These are phyloP conservation scores for Megalonaias nervosa DNA, from an alignment of 1,140 invertebrate genomes.

Conservation along the genomic window DNA sequence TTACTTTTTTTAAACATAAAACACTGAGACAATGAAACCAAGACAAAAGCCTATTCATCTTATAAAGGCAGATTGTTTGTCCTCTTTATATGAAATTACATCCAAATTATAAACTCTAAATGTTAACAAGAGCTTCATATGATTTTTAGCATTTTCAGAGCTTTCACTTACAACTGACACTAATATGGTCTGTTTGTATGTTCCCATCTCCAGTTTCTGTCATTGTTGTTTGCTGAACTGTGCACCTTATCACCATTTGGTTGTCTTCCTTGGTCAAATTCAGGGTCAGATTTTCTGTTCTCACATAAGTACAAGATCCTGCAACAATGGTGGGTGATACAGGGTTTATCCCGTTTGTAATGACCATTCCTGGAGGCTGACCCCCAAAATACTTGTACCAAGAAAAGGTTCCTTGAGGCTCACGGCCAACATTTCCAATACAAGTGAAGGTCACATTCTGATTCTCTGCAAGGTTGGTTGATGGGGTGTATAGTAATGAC, in stretches of 20 bases:
- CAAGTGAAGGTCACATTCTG: conserved; percentile 15
- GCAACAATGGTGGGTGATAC: background rate
- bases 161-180: conserved; percentile 12
- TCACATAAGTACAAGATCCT: background rate
- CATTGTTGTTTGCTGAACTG: conserved; percentile 11
- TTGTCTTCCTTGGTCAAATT: conserved; percentile 7
- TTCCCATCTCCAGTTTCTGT: conserved; percentile 7
- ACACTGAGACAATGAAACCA: too few relatives aligned
- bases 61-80: too few relatives aligned
- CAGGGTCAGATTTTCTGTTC: conserved; percentile 6
- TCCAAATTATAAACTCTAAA: too few relatives aligned
- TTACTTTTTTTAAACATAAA: too few relatives aligned
- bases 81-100: too few relatives aligned
- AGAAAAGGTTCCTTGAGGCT: conserved; percentile 8
- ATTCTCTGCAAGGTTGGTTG: conserved; percentile 6
- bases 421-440: conserved; percentile 17
- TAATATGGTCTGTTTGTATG: conserved; percentile 9
- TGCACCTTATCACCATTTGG: conserved; percentile 20
- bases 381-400: conserved; percentile 14
- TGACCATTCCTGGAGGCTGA: background rate
- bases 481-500: background rate
- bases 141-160: too few relatives aligned
- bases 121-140: too few relatives aligned
- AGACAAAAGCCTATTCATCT: too few relatives aligned
- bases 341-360: background rate